A percentile compares a stretch with the other conserved stretches of the same genome.
Conservation (phyloP, 2,797 vertebrate genomes). For the Dicrostonyx torquatus region DNA sequence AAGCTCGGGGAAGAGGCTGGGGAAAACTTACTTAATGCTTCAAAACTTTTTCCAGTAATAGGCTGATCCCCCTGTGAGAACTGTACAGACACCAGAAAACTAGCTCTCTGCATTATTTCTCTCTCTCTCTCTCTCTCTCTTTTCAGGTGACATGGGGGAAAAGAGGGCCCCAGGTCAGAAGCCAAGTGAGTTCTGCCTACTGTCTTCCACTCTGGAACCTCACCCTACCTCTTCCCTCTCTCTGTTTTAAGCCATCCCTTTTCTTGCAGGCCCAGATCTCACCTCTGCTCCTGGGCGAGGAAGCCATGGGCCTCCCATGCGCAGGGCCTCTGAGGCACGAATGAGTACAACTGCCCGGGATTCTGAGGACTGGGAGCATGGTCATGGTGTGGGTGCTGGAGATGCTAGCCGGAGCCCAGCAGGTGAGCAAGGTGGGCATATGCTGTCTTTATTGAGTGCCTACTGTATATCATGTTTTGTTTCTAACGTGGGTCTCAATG, state of each 20-base stretch:
- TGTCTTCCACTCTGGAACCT: background rate
- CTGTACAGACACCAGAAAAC: background rate
- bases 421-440: conserved; percentile 76
- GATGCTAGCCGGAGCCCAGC: conserved; percentile 82
- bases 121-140: background rate
- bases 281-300: conserved; percentile 80
- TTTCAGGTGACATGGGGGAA: conserved; percentile 2
- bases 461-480: accelerated
- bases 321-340: conserved; percentile 86
- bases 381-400: conserved; percentile 53
- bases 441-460: background rate
- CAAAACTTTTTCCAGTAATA: background rate
- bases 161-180: conserved; percentile 49
- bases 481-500: background rate
- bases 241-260: background rate
- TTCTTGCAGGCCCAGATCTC: conserved; percentile 83
- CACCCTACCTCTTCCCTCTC: background rate
- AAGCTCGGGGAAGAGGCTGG: too few species aligned
- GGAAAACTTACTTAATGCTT: background rate
- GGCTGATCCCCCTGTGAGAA: background rate
- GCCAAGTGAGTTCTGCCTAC: conserved; percentile 63
- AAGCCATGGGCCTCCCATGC: conserved; percentile 86
- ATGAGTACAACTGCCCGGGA: conserved; percentile 81
- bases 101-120: background rate
- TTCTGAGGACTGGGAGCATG: conserved; percentile 73